These are phyloP conservation scores for Microplitis demolitor DNA, from an alignment of 1,140 invertebrate species.

Conservation along the genomic window DNA sequence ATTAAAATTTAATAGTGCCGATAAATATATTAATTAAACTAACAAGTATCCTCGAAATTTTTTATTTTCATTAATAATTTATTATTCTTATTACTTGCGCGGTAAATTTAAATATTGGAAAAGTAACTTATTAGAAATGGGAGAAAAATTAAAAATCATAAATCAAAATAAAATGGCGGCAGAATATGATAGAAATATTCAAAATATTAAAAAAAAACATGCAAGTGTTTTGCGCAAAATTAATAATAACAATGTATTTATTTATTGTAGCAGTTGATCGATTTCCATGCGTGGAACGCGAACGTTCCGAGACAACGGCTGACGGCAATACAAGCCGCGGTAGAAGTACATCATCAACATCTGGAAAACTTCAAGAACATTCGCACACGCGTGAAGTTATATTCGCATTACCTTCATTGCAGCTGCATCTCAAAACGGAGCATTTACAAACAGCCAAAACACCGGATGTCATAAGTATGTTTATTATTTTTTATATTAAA, in stretches of 20 bases:
- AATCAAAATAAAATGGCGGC: no score
- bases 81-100: no score
- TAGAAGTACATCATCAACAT: slow-evolving; percentile 55
- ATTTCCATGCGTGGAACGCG: slow-evolving; percentile 84
- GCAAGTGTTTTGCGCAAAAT: no score
- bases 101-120: no score
- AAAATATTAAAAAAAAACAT: no score
- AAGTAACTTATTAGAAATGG: no score
- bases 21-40: no score
- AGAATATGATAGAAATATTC: no score
- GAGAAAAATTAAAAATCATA: no score
- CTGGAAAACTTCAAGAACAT: slow-evolving; percentile 75
- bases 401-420: slow-evolving; percentile 90
- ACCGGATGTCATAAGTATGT: slow-evolving; percentile 72
- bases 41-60: no score
- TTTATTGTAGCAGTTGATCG: slow-evolving; percentile 77
- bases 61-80: no score
- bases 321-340: slow-evolving; percentile 49
- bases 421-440: slow-evolving; percentile 91
- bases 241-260: neutral
- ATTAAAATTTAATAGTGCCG: no score
- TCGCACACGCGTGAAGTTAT: slow-evolving; percentile 93
- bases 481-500: slow-evolving; percentile 10
- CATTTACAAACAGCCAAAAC: slow-evolving; percentile 79
- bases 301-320: slow-evolving; percentile 62